Base-by-base conservation (phyloP, 1,140 invertebrate genomes). In the Globodera ellingtonae region DNA sequence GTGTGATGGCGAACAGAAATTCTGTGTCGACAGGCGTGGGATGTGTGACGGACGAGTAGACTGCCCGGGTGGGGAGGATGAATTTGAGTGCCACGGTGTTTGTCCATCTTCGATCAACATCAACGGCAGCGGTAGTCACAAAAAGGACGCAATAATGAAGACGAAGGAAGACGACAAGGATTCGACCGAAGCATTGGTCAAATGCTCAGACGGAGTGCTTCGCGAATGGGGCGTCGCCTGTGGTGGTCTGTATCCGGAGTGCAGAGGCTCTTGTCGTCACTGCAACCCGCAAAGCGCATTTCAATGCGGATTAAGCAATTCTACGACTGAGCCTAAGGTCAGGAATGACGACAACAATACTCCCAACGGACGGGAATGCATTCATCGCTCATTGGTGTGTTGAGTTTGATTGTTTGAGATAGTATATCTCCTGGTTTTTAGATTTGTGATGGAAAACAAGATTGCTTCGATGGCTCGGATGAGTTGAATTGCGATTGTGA, bases 1-100 rank as follows among this genome's bases (percentile, higher is more conserved):
- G 9, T 85, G 84, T 79, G 72, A 75, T 15, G 82, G 80, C 4
- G 72, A 78, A 46, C 46, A 62, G 8, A 82, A 82, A n/a, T 59
- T 83, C 56, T 85, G 84, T 35, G 78, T 85, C 18, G 44, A 65
- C 21, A 74, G 66, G 46, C 35, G 21, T 0, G 15, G 50, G 10
- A 69, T 86, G 70, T 85, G 84, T 52, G 73, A 85, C 74, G 85
- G 85, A 3, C 44, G 21, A 35, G 10, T 24, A 15, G 82, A 85
- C 62, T 85, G 84, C 66, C 79, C 84, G 18, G 66, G 66, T 46
- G 85, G 85, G 6, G 85, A 86, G 66, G 84, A 85, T 50, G 84
- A 85, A 74, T 13, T 59, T 21, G 59, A 84, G 8, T 85, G 84
- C 52, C 75, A 80, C 6, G 84, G 84, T 9, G n/a, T 56, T 15